These are phyloP conservation scores for Brachionus sp. DNA, from an alignment of 1,140 invertebrate genomes.

Conservation along the genomic window DNA sequence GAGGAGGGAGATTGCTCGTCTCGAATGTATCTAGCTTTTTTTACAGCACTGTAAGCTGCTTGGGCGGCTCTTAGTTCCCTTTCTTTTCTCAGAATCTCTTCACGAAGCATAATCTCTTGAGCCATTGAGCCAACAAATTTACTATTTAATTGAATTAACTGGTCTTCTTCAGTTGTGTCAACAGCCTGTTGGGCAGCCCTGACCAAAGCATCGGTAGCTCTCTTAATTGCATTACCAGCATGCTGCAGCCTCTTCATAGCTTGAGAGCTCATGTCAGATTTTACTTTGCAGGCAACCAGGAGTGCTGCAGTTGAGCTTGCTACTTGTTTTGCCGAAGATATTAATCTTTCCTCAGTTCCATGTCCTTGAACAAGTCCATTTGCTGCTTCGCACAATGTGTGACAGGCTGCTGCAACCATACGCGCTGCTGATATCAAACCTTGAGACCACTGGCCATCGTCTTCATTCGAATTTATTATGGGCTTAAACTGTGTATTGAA, in stretches of 20 bases:
- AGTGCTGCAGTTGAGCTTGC: conserved; percentile 93
- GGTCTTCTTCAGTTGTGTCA: conserved; percentile 76
- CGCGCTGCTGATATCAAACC: conserved; percentile 82
- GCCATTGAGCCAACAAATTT: conserved; percentile 78
- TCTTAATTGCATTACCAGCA: conserved; percentile 81
- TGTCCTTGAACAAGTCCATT: conserved; percentile 92
- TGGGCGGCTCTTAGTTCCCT: conserved; percentile 86
- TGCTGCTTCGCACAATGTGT: conserved; percentile 92
- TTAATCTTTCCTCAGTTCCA: conserved; percentile 88
- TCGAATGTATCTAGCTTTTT: conserved; percentile 41
- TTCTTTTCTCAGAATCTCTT: conserved; percentile 83
- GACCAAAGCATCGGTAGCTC: conserved; percentile 93
- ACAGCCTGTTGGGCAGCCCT: conserved; percentile 86
- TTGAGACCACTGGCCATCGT: conserved; percentile 98
- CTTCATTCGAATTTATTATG: conserved; percentile 54
- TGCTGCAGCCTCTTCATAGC: conserved; percentile 79
- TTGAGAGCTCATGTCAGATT: conserved; percentile 89
- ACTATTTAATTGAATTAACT: conserved; percentile 79
- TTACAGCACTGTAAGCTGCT: conserved; percentile 55
- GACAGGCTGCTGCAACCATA: conserved; percentile 90
- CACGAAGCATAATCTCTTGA: conserved; percentile 61
- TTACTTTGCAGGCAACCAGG: conserved; percentile 94
- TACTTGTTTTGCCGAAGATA: conserved; percentile 91
- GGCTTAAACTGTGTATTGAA: conserved; percentile 21
- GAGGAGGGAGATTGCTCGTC: conserved; percentile 25